Base-by-base conservation (phyloP, 2,888 invertebrate genomes). In the Papilio demoleus region DNA sequence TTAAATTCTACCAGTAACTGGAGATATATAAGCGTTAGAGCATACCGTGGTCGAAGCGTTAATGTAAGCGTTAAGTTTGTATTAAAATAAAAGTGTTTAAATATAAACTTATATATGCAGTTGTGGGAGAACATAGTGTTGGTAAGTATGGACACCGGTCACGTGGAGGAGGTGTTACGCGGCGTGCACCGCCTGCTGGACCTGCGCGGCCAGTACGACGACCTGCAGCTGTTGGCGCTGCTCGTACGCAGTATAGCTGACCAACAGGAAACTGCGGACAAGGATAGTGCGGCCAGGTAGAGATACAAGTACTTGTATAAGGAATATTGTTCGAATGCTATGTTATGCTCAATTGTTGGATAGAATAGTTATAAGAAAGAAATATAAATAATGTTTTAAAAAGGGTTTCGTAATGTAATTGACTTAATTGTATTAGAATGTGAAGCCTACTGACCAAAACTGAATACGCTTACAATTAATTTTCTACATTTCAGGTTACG, bases 71-170 rank as follows among this genome's bases (percentile, higher is more conserved):
- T n/a, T n/a, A n/a, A n/a, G n/a, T n/a, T n/a, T n/a, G n/a, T n/a
- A n/a, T n/a, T n/a, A n/a, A n/a, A n/a, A n/a, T n/a, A n/a, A n/a
- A n/a, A n/a, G n/a, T n/a, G n/a, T n/a, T n/a, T n/a, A n/a, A n/a
- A n/a, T n/a, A n/a, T 40, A 17, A 5, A 4, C 56, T 66, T 22
- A 68, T 67, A 47, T 68, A 72, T 72, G 0, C 73, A 94, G 90
- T 91, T 96, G 0, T 99, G 99, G 99, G 99, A 99, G 83, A 99
- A 99, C 89, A 95, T 97, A 67, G 94, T 99, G 88, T 88, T 97
- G 31, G 96, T 98, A 31, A 97, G 97, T 77, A 95, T 96, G 73
- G 98, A 99, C 82, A 95, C 97, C 14, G 96, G 96, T 0, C 95
- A 97, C 81, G 97, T 97, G 84, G 95, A 96, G 65, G 97, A 98